A percentile compares a stretch with the other conserved stretches of the same genome.
Evolutionary conservation across 2,888 invertebrate species (phyloP).

Genomic region (Phengaris alcon): DNA sequence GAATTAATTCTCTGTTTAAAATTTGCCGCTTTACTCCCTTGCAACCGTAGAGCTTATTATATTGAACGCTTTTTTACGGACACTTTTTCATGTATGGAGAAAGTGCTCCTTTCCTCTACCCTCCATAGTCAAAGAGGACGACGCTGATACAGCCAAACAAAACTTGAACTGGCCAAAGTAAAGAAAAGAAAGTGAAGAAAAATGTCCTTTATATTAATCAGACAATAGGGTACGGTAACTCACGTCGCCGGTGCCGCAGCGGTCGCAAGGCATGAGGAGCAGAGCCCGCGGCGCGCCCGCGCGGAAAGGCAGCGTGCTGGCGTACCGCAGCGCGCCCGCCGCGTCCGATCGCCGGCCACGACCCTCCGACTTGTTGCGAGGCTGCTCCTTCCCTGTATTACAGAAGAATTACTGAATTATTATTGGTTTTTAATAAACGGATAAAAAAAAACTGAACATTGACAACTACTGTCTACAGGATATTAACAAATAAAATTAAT

Average conservation of each 20-base stretch:
- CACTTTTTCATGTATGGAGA: no score
- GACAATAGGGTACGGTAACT: background rate
- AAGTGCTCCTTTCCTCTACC: no score
- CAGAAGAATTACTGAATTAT: background rate
- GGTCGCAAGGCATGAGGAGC: constrained; percentile 88
- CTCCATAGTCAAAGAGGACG: no score
- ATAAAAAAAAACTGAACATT: background rate
- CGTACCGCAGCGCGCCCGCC: constrained; percentile 86
- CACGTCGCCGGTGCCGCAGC: constrained; percentile 68
- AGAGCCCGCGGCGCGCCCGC: constrained; percentile 91
- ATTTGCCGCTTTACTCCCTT: no score
- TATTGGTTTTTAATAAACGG: no score
- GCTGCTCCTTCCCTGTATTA: background rate
- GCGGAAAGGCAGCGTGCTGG: constrained; percentile 86
- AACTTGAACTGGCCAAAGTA: no score
- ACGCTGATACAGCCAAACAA: no score
- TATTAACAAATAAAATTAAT: background rate
- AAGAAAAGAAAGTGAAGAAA: no score
- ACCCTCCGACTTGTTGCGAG: constrained; percentile 46
- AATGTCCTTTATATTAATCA: no score
- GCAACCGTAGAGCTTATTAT: no score
- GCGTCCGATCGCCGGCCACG: constrained; percentile 75
- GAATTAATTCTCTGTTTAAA: no score
- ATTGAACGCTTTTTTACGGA: no score
- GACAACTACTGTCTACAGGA: background rate